phyloP scores from a whole-genome alignment of 2,888 invertebrate species.

The Glaucopsyche alexis region DNA sequence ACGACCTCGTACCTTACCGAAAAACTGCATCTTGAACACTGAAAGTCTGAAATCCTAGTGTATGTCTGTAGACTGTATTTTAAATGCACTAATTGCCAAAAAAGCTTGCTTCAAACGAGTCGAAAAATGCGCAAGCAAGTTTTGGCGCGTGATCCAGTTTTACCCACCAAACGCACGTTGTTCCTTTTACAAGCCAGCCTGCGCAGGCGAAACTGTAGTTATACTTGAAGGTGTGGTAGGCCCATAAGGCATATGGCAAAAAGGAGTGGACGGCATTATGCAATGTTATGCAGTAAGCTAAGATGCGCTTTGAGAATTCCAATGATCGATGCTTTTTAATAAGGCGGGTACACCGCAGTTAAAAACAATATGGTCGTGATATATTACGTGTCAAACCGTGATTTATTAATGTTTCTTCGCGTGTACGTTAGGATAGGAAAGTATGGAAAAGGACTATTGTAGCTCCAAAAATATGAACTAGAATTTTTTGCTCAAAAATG shows the following conservation, averaged over 20 bases:
- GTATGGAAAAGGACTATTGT: background rate
- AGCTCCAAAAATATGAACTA: background rate
- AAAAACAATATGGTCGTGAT: slow-evolving; percentile 62
- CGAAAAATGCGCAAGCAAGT: too few species aligned
- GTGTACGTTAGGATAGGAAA: background rate
- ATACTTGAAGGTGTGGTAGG: too few species aligned
- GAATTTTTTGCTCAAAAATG: background rate
- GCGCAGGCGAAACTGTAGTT: too few species aligned
- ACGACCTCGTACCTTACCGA: too few species aligned
- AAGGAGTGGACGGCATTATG: slow-evolving; percentile 12
- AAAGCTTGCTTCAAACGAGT: too few species aligned
- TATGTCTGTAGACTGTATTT: too few species aligned
- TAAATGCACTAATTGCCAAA: too few species aligned
- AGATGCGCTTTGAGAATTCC: slow-evolving; percentile 39
- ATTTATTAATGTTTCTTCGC: slow-evolving; percentile 14
- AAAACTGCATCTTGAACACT: too few species aligned
- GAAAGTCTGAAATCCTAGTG: too few species aligned
- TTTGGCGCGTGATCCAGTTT: too few species aligned
- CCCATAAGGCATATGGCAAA: background rate
- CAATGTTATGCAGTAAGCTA: background rate
- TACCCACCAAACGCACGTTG: too few species aligned
- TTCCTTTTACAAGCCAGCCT: too few species aligned
- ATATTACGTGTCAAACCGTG: slow-evolving; percentile 60
- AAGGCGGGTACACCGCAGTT: slow-evolving; percentile 44
- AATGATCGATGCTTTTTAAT: slow-evolving; percentile 47